Evolutionary conservation across 2,797 vertebrate species (phyloP), one percentile per base, ranked within the genome.

Genomic region (Sternotherus odoratus): DNA sequence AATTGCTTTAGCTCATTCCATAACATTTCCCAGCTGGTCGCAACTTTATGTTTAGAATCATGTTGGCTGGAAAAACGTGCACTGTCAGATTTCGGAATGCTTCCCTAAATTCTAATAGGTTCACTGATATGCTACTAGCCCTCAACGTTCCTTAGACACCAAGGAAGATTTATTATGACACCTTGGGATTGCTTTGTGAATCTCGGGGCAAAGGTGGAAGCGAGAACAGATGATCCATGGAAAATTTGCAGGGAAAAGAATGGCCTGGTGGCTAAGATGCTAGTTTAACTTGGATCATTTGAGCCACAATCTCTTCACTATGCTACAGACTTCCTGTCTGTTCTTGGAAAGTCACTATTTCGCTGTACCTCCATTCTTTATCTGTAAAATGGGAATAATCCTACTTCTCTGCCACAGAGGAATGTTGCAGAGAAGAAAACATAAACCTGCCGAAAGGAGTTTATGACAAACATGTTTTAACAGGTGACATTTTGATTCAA

Each of bases 241-340:
- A 88, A 91, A 4, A 43, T 57, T 84, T 48, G 36, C 66, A 88
- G 54, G 8, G 50, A 60, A n/a, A 93, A 88, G 81, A 90, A 53
- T 13, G 16, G 74, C 23, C 11, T 10, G 74, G 74, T 89, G 49
- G 85, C 77, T 85, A 49, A 69, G 8, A 8, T n/a, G 10, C 83
- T 91, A 77, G 28, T 69, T 69, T 69, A 69, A 39, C 46, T 79
- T 56, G 63, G 54, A 66, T 86, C 87, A 77, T 1, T 81, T 46
- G 21, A 91, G 36, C 30, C 49, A 54, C 92, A 69, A 77, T 43
- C 17, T 81, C 57, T 57, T 72, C 81, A 81, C 49, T 87, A 19
- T 75, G 56, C 81, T 26, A 60, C 0, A 79, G 36, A 13, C 77
- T 92, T 85, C 48, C 54, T 48, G 54, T 1, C 0, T 0, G 53